Conservation (phyloP, 2,113 vertebrate genomes). For the Scopus umbretta region DNA sequence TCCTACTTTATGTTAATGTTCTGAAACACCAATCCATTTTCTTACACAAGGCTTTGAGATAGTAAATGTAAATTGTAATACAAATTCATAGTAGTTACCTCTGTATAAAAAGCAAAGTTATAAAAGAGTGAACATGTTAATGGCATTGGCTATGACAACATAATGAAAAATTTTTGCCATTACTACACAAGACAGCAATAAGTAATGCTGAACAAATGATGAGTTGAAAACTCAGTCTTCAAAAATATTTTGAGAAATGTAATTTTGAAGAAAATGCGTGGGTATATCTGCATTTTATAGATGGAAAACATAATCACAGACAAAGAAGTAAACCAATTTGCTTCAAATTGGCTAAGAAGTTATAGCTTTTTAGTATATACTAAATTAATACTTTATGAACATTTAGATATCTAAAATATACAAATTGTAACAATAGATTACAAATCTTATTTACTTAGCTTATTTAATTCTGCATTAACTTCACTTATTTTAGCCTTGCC, state of each 20-base stretch:
- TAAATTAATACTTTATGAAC: not conserved
- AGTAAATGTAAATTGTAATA: not conserved
- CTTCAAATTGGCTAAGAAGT: not conserved
- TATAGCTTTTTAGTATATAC: not conserved
- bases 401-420: not conserved
- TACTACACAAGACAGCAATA: not conserved
- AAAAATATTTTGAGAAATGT: not conserved
- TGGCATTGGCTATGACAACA: not conserved
- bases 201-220: not conserved
- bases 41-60: not conserved
- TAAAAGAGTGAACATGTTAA: not conserved
- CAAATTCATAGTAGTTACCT: not conserved
- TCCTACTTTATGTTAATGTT: not conserved
- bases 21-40: not conserved
- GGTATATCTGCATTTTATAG: not conserved
- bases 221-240: not conserved
- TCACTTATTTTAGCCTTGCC: not conserved
- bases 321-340: not conserved
- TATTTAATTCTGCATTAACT: not conserved
- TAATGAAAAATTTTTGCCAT: not conserved
- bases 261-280: not conserved
- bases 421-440: not conserved
- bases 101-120: not conserved
- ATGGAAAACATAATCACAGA: not conserved
- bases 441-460: not conserved